Percentiles rank a stretch among this genome's conserved stretches.
Conservation (phyloP, 2,888 invertebrate species). For the Hemicrepidius hirtus region DNA sequence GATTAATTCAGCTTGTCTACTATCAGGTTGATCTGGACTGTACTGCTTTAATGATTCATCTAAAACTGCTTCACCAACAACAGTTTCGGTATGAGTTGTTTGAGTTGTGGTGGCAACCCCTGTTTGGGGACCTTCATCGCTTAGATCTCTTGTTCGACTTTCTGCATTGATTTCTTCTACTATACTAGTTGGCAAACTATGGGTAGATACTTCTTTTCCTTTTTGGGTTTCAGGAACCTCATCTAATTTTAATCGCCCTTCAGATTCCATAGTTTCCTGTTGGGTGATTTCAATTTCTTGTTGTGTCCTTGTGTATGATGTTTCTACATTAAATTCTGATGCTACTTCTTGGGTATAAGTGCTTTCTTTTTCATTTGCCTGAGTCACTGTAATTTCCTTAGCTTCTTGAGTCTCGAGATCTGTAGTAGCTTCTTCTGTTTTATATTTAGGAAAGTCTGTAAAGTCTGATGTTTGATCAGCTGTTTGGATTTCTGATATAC, state of each 20-base stretch:
- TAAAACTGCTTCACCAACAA: constrained; percentile 69
- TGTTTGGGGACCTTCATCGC: constrained; percentile 60
- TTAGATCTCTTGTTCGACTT: constrained; percentile 66
- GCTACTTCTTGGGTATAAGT: constrained; percentile 68
- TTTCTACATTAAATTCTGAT: constrained; percentile 69
- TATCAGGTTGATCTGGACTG: constrained; percentile 67
- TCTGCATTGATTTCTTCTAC: constrained; percentile 72
- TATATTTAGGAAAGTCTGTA: constrained; percentile 74
- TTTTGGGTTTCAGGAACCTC: constrained; percentile 74
- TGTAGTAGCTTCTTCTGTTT: constrained; percentile 74
- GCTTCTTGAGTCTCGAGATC: constrained; percentile 78
- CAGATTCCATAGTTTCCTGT: constrained; percentile 79
- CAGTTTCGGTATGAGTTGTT: constrained; percentile 71
- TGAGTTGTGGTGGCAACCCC: constrained; percentile 70
- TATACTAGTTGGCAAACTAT: constrained; percentile 74
- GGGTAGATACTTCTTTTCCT: constrained; percentile 72
- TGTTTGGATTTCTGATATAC: constrained; percentile 76
- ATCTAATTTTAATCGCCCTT: constrained; percentile 74
- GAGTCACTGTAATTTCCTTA: constrained; percentile 77
- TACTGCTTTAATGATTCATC: constrained; percentile 75
- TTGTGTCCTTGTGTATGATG: constrained; percentile 74
- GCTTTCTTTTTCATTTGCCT: constrained; percentile 80
- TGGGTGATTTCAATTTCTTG: constrained; percentile 78
- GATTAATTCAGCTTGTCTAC: constrained; percentile 68
- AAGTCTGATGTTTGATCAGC: constrained; percentile 75